Conservation (phyloP, 2,888 invertebrate genomes). For the Scelioninae gen. 2 region DNA sequence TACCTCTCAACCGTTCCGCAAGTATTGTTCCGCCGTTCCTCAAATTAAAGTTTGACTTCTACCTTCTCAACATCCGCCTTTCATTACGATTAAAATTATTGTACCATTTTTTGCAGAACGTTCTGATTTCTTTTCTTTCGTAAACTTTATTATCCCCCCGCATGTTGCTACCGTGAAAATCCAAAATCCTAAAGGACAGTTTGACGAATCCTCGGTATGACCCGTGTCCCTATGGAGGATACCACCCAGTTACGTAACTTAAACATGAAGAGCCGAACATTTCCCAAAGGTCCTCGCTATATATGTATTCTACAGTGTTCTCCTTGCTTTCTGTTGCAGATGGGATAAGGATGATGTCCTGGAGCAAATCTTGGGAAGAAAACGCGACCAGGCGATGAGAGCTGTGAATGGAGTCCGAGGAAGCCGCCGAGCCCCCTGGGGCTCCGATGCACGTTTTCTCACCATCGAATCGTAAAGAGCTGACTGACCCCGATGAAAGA, state of each 20-base stretch:
- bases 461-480: slow-evolving; percentile 57
- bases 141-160: neutral
- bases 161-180: neutral
- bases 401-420: slow-evolving; percentile 74
- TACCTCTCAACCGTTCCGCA: slow-evolving; percentile 9
- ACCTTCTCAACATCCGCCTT: no score
- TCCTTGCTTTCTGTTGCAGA: slow-evolving; percentile 54
- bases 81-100: no score
- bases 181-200: slow-evolving; percentile 13
- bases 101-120: no score
- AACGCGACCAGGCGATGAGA: slow-evolving; percentile 70
- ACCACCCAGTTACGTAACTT: slow-evolving; percentile 46
- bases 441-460: slow-evolving; percentile 68
- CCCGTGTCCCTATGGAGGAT: slow-evolving; percentile 16
- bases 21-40: no score
- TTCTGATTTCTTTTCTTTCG: neutral
- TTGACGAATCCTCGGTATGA: slow-evolving; percentile 1
- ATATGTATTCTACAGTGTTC: slow-evolving; percentile 31
- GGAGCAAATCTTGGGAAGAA: slow-evolving; percentile 49
- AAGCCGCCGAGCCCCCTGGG: slow-evolving; percentile 74
- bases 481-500: slow-evolving; percentile 51
- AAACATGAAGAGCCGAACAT: slow-evolving; percentile 41
- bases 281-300: slow-evolving; percentile 47
- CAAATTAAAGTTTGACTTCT: no score
- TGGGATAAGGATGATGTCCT: slow-evolving; percentile 58